Conservation (phyloP, 1,140 invertebrate species). For the Akabosia matsudoensis region DNA sequence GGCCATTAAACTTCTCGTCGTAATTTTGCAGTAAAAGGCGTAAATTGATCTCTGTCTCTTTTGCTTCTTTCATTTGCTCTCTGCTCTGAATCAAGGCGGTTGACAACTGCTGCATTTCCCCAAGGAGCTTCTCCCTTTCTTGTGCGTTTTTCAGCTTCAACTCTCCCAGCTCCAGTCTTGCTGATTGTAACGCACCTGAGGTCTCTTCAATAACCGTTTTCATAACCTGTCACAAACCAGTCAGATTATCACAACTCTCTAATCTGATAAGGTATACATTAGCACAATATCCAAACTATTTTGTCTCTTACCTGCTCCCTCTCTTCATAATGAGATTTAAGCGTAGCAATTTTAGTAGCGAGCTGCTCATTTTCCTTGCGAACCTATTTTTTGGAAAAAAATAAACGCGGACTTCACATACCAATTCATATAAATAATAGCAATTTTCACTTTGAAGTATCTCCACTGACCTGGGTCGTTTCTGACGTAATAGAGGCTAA, state of each 20-base stretch:
- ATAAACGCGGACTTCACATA: too few relatives aligned
- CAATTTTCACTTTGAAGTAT: too few relatives aligned
- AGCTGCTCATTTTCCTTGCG: slow-evolving; percentile 44
- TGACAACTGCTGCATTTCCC: slow-evolving; percentile 45
- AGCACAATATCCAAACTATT: not conserved
- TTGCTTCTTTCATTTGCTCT: slow-evolving; percentile 45
- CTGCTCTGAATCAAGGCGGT: slow-evolving; percentile 34
- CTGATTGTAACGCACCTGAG: slow-evolving; percentile 14
- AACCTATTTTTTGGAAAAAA: slow-evolving; percentile 34
- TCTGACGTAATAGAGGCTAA: slow-evolving; percentile 37
- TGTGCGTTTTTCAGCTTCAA: slow-evolving; percentile 42
- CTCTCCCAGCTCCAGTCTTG: slow-evolving; percentile 35
- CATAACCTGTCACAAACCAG: slow-evolving; percentile 32
- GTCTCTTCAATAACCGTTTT: slow-evolving; percentile 43
- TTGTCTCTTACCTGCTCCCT: slow-evolving; percentile 40
- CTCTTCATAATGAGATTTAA: slow-evolving; percentile 43
- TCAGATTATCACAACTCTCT: not conserved
- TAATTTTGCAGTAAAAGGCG: slow-evolving; percentile 41
- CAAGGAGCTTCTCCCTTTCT: slow-evolving; percentile 40
- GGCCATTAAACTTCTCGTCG: slow-evolving; percentile 43
- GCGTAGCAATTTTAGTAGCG: slow-evolving; percentile 35
- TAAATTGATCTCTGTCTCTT: slow-evolving; percentile 38
- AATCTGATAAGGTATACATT: not conserved
- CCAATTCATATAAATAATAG: too few relatives aligned
- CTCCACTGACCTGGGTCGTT: slow-evolving; percentile 31